Base-by-base conservation (phyloP, 2,113 vertebrate genomes). In the Lamprotornis superbus region DNA sequence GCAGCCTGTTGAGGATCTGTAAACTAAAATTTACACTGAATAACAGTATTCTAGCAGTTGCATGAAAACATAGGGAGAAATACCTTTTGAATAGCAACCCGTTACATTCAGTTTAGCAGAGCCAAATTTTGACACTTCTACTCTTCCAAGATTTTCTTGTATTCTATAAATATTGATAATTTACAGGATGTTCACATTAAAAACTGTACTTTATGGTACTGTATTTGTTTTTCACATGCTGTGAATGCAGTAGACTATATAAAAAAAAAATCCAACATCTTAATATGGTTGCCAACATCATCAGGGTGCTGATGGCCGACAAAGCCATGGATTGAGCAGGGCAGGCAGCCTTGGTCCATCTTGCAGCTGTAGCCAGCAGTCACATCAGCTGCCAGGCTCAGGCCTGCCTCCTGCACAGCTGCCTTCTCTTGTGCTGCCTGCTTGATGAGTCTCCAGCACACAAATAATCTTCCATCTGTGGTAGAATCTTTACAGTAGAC, bases 121-220 rank as follows among this genome's bases (percentile, higher is more conserved):
- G 69, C 18, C 61, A 47, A 39, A 46, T 76, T 93, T 87, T 82
- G 65, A 68, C 23, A 68, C 37, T 33, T 84, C 44, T 1, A 4
- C 21, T 90, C 49, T 84, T 82, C 77, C 78, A 82, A 30, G 25
- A n/a, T 61, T 93, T 85, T 50, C 63, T 84, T 53, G 18, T 56
- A 69, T 67, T 86, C 64, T 71, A 37, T 37, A 86, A 83, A 83
- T 74, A 42, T 18, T 67, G n/a, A 20, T 79, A 50, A 88, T 77
- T 89, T 93, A 75, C 76, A 94, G 74, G 39, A 53, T 89, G 85
- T 89, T 87, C 47, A 12, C 89, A 91, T 75, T 91, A 86, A 31
- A 88, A 93, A 75, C 24, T 10, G 40, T 42, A 42, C 40, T 42
- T 42, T 42, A 42, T 28, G 2, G 11, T 20, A 46, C 7, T 30